Conservation (phyloP, 2,797 vertebrate genomes). For the Microcaecilia unicolor region DNA sequence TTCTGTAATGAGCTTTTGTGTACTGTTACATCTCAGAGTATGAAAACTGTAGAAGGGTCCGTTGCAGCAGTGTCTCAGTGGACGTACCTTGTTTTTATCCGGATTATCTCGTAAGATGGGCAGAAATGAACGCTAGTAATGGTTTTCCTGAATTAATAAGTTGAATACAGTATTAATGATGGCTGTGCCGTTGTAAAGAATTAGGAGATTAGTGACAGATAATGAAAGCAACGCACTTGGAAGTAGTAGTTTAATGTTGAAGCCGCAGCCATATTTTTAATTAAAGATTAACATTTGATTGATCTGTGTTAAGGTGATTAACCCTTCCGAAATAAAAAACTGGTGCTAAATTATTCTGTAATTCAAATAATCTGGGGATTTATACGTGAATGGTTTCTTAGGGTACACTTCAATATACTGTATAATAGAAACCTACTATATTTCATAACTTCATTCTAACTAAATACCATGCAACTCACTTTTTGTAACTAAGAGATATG, state of each 20-base stretch:
- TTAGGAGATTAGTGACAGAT: conserved; percentile 42
- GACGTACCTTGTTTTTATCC: conserved; percentile 40
- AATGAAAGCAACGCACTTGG: conserved; percentile 32
- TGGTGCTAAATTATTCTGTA: conserved; percentile 52
- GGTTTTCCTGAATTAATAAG: conserved; percentile 54
- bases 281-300: conserved; percentile 63
- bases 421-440: too few relatives aligned
- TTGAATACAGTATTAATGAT: conserved; percentile 45
- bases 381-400: too few relatives aligned
- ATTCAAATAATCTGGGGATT: too few relatives aligned
- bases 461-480: too few relatives aligned
- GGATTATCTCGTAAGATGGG: conserved; percentile 51
- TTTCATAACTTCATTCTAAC: too few relatives aligned
- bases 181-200: conserved; percentile 47
- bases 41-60: conserved; percentile 39
- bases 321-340: conserved; percentile 64
- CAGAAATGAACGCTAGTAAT: conserved; percentile 49
- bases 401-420: too few relatives aligned
- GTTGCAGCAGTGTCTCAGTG: conserved; percentile 38
- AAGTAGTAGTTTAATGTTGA: conserved; percentile 53
- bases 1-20: conserved; percentile 42
- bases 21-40: conserved; percentile 33
- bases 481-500: too few relatives aligned
- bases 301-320: conserved; percentile 62
- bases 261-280: conserved; percentile 51